A percentile compares a stretch with the other conserved stretches of the same genome.
phyloP scores from a whole-genome alignment of 2,888 invertebrate genomes.

The Mesorhabditis spiculigera region DNA sequence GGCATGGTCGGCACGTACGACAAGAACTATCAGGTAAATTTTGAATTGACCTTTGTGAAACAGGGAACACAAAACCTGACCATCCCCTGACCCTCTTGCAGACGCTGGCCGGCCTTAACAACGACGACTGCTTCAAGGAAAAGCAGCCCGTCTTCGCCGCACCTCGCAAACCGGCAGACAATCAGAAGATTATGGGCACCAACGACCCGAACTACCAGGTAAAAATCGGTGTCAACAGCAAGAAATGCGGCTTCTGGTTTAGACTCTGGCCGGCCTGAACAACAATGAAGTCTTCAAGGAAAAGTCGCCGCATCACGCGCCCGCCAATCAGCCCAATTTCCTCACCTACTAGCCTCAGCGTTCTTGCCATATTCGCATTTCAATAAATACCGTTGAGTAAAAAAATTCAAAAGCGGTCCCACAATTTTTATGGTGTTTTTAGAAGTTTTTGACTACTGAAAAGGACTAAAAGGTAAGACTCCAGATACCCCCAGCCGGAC shows the following conservation, averaged over 20 bases:
- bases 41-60: no score
- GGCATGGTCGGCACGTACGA: neutral
- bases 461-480: no score
- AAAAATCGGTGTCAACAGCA: neutral
- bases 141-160: neutral
- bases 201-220: conserved; percentile 1
- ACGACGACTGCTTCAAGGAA: neutral
- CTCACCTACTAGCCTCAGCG: neutral
- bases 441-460: no score
- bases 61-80: no score
- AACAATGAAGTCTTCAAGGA: neutral
- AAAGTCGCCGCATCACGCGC: neutral
- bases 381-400: no score
- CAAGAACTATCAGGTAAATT: neutral
- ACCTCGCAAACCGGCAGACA: neutral
- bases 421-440: no score
- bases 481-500: no score
- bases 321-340: neutral
- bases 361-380: neutral
- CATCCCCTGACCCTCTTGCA: neutral
- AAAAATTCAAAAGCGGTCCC: no score
- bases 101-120: conserved; percentile 2
- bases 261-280: conserved; percentile 3
- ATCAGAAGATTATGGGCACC: neutral
- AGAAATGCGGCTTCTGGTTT: neutral